Evolutionary conservation across 2,888 invertebrate species (phyloP).

Genomic region (Druceiella hillmani): DNA sequence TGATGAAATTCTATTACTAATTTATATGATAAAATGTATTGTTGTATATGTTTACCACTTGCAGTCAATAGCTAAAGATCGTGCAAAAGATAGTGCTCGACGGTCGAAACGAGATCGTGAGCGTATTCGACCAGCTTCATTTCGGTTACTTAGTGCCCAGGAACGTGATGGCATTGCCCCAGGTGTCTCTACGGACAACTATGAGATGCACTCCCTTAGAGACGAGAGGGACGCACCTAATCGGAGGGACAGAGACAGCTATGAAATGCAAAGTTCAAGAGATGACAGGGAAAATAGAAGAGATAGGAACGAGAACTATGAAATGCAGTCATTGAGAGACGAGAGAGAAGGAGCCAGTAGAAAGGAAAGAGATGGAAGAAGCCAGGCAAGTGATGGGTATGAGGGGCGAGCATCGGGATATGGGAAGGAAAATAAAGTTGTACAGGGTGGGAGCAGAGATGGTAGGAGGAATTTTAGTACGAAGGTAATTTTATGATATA

Average conservation of each 20-base stretch:
- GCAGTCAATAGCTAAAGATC: conserved; percentile 1
- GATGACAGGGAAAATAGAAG: no score
- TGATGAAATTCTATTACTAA: no score
- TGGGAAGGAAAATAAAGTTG: not conserved
- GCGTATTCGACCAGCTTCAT: conserved; percentile 35
- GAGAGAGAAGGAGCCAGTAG: not conserved
- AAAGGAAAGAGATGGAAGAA: no score
- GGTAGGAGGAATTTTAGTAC: not conserved
- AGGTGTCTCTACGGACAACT: no score
- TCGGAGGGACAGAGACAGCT: no score
- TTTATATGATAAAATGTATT: no score
- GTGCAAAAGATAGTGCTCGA: conserved; percentile 16
- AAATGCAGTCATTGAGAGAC: conserved; percentile 2
- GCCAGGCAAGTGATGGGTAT: not conserved
- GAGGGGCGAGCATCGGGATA: not conserved
- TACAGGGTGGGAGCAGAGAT: not conserved
- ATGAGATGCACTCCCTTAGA: no score
- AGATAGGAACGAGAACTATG: conserved; percentile 1
- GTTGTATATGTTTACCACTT: not conserved
- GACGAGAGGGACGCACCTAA: no score
- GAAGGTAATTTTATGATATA: no score
- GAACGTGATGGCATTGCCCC: conserved; percentile 28
- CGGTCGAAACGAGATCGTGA: conserved; percentile 27
- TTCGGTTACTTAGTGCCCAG: conserved; percentile 35
- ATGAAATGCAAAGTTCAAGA: no score